Evolutionary conservation across 2,888 invertebrate species (phyloP), one percentile per base, ranked within the genome.

Genomic region (Trissolcus japonicus): DNA sequence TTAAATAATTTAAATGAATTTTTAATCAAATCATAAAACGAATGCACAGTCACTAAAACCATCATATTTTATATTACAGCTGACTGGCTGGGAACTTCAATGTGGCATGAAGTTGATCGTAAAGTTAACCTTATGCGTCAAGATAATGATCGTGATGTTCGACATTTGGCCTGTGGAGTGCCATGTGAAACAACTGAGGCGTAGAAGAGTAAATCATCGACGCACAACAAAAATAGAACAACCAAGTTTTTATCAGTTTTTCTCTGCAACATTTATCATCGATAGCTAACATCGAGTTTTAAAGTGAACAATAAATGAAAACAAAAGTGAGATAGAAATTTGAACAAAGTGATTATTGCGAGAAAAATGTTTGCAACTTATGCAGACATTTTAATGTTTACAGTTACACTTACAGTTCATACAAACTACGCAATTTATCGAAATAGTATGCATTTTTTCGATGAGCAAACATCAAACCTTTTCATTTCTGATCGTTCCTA

Each of bases 131-230:
- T 81, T 51, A 82, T 89, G 86, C 83, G 84, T 29, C 62, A 78
- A 19, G 89, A 89, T 72, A 80, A 72, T 6, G 89, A 89, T 62
- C 83, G 86, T 13, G 89, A 89, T 57, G 89, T 89, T 4, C 82
- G 89, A 80, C 75, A 84, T 61, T 77, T 86, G n/a, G 88, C 89
- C 4, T 82, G 84, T 21, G 84, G 16, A 25, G 25, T 41, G 35
- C 3, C 17, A 11, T 46, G 14, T 13, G 54, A 59, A 66, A 50
- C n/a, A 41, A 60, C 61, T 14, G 56, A 72, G 35, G 41, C 62
- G 43, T 68, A 66, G 59, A 53, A 66, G 59, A 53, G 11, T 11
- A n/a, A 43, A 16, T 46, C 46, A 46, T 9, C 35, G 11, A 35
- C 35, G 35, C 46, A 46, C 46, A 16, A 16, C 6, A 54, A 50